phyloP scores from a whole-genome alignment of 2,113 vertebrate species.

The Chloebia gouldiae region DNA sequence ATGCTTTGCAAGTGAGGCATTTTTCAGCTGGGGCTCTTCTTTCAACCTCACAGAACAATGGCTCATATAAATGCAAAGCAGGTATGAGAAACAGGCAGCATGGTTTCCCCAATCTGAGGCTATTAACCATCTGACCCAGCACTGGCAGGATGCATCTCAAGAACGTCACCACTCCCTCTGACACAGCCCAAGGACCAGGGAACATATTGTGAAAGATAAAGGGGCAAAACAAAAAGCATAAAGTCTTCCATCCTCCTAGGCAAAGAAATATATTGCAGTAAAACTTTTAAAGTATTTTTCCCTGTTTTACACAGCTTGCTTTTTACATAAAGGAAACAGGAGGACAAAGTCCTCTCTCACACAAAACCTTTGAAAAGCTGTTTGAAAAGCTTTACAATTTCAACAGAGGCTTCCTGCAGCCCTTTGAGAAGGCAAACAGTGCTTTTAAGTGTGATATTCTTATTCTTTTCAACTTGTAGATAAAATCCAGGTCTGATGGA shows the following conservation, averaged over 20 bases:
- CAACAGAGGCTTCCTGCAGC: constrained; percentile 55
- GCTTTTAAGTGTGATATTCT: constrained; percentile 59
- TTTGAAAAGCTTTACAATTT: constrained; percentile 67
- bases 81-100: constrained; percentile 10
- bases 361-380: constrained; percentile 35
- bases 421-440: constrained; percentile 60
- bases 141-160: constrained; percentile 33
- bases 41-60: constrained; percentile 26
- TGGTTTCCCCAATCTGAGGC: constrained; percentile 38
- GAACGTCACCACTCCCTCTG: background rate
- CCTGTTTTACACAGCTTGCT: constrained; percentile 33
- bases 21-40: constrained; percentile 51
- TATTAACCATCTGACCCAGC: constrained; percentile 62
- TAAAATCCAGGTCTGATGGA: constrained; percentile 23
- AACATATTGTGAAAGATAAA: background rate
- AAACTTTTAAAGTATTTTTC: background rate
- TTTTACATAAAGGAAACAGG: constrained; percentile 33
- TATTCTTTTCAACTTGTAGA: constrained; percentile 41
- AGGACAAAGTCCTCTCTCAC: constrained; percentile 41
- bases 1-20: background rate
- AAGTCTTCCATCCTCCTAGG: background rate
- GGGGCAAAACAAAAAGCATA: constrained; percentile 1
- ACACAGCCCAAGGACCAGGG: background rate
- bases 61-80: constrained; percentile 71
- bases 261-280: background rate